Evolutionary conservation across 2,888 invertebrate species (phyloP).

Genomic region (Agonopterix subpropinquella): DNA sequence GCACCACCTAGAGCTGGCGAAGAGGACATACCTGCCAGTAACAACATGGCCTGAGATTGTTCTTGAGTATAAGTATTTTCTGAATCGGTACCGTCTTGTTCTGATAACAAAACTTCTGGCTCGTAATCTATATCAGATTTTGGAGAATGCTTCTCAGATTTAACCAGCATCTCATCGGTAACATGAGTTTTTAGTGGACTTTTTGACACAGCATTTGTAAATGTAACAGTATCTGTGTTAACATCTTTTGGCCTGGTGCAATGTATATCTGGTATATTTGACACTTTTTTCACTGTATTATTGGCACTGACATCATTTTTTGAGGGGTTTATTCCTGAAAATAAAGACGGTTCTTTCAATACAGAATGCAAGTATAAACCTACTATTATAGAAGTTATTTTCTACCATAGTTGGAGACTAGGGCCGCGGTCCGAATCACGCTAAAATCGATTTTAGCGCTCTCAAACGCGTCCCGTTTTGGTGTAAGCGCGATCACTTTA

Average conservation of each 20-base stretch:
- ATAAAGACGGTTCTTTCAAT: not conserved
- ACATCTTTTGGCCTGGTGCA: constrained; percentile 45
- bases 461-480: too few relatives aligned
- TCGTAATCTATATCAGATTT: constrained; percentile 66
- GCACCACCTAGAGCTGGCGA: constrained; percentile 50
- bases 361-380: too few relatives aligned
- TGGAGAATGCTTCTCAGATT: constrained; percentile 63
- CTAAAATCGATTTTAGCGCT: too few relatives aligned
- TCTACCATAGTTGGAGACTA: too few relatives aligned
- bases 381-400: too few relatives aligned
- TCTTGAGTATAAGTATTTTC: constrained; percentile 51
- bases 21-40: constrained; percentile 59
- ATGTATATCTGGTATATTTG: constrained; percentile 43
- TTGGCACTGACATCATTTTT: constrained; percentile 55
- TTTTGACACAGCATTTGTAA: constrained; percentile 38
- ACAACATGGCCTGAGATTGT: constrained; percentile 54
- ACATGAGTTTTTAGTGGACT: constrained; percentile 48
- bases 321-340: constrained; percentile 65
- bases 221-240: constrained; percentile 39
- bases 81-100: constrained; percentile 55
- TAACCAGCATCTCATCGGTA: constrained; percentile 49
- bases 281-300: constrained; percentile 49
- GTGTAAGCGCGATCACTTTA: too few relatives aligned
- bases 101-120: constrained; percentile 64
- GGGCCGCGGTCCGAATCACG: too few relatives aligned